Base-by-base conservation (phyloP, 2,888 invertebrate genomes). In the Lasioglossum lativentre region DNA sequence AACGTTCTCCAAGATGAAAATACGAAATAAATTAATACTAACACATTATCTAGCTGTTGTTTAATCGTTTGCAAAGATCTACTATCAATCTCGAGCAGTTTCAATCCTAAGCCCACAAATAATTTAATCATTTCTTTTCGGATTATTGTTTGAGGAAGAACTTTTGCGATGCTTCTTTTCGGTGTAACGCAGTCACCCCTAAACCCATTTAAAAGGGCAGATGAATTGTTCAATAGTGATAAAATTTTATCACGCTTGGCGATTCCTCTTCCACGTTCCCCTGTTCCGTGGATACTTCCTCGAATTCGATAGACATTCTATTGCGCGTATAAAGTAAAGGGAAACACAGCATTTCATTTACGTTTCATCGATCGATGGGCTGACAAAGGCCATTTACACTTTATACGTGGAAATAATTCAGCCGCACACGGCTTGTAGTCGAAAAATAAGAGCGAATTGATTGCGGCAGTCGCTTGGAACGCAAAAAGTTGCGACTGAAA, bases 401-500 rank as follows among this genome's bases (percentile, higher is more conserved):
- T 70, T 70, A 40, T 40, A n/a, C 63, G 63, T 3, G 63, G n/a
- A 70, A 70, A 70, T 70, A 70, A 70, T 70, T 40, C 70, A 38
- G 40, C 40, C 12, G 40, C n/a, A 5, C 40, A 10, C 38, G 38
- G 70, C 40, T 68, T 3, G 38, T 38, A 23, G 40, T 23, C 23
- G 40, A 23, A 70, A 70, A 70, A 70, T 40, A 70, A 40, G 70
- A 40, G 38, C n/a, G 40, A n/a, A 40, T 70, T n/a, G 40, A 70
- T 70, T 40, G 70, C 38, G n/a, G 40, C 70, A n/a, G 40, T 40
- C 40, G 68, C 10, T 5, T 0, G 34, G 34, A 10, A 42, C 27
- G 27, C 27, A 63, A 80, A 83, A 71, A 47, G 4, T 30, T 66
- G 23, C n/a, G 34, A 34, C 75, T 52, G 70, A 70, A 70, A 70